phyloP scores from a whole-genome alignment of 2,113 vertebrate species.

The Canis aureus region DNA sequence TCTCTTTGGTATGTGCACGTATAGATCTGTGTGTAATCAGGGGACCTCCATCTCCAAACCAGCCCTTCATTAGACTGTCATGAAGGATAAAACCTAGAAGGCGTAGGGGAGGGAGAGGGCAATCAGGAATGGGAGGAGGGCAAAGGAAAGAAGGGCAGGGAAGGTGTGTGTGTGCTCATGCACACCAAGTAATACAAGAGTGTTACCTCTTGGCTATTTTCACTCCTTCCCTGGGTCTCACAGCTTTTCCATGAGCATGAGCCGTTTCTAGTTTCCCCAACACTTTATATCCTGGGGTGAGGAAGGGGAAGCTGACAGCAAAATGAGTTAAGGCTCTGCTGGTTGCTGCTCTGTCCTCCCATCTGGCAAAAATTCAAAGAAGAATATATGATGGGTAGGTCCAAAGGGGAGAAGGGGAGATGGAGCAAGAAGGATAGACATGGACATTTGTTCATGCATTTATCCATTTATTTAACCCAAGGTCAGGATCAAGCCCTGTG shows the following conservation, averaged over 20 bases:
- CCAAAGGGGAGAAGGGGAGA: not conserved
- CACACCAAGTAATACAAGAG: not conserved
- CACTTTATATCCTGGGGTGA: not conserved
- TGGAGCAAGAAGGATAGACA: not conserved
- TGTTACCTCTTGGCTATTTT: not conserved
- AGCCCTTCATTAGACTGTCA: slow-evolving; percentile 71
- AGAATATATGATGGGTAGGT: not conserved
- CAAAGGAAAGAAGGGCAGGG: not conserved
- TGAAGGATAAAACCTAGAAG: slow-evolving; percentile 12
- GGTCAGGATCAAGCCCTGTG: not conserved
- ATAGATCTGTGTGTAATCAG: slow-evolving; percentile 68
- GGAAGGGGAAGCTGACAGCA: not conserved
- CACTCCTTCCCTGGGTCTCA: not conserved
- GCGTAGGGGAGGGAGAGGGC: too few species aligned
- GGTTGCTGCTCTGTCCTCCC: not conserved
- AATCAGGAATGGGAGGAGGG: too few species aligned
- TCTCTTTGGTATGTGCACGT: slow-evolving; percentile 84
- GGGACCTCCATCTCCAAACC: slow-evolving; percentile 52
- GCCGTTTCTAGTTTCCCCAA: not conserved
- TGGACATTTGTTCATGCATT: not conserved
- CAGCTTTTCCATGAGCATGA: not conserved
- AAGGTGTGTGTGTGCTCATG: not conserved
- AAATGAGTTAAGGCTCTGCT: not conserved
- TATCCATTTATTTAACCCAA: not conserved
- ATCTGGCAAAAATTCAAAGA: not conserved